Conservation (phyloP, 2,113 vertebrate species). For the Plestiodon gilberti region DNA sequence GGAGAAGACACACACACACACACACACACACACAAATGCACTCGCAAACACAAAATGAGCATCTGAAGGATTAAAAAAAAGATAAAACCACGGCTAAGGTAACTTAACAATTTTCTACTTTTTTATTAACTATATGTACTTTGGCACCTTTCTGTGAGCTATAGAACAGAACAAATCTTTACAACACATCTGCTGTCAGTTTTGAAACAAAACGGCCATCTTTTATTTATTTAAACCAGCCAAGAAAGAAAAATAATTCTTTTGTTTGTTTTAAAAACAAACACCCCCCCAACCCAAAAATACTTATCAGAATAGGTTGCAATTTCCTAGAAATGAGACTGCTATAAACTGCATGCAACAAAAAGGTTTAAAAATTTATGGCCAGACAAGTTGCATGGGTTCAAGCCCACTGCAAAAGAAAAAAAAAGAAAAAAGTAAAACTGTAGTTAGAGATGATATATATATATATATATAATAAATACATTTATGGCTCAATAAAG, state of each 20-base stretch:
- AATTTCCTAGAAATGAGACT: constrained; percentile 72
- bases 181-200: constrained; percentile 68
- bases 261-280: constrained; percentile 41
- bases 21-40: not conserved
- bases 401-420: constrained; percentile 50
- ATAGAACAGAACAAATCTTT: constrained; percentile 71
- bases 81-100: constrained; percentile 65
- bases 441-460: constrained; percentile 30
- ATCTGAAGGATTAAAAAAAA: constrained; percentile 60
- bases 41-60: constrained; percentile 17
- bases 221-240: constrained; percentile 65
- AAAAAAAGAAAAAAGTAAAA: too few species aligned
- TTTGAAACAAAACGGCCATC: constrained; percentile 72
- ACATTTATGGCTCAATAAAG: constrained; percentile 70
- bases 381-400: constrained; percentile 62
- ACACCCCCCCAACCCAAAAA: constrained; percentile 72
- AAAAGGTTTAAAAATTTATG: constrained; percentile 66
- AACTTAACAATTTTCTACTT: constrained; percentile 53
- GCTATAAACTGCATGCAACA: constrained; percentile 74
- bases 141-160: constrained; percentile 74
- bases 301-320: constrained; percentile 71
- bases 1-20: constrained; percentile 46
- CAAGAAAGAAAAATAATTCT: constrained; percentile 66
- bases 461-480: constrained; percentile 59
- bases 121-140: constrained; percentile 66